These are phyloP conservation scores for Catharus ustulatus DNA, from an alignment of 2,797 vertebrate genomes.

Conservation along the genomic window DNA sequence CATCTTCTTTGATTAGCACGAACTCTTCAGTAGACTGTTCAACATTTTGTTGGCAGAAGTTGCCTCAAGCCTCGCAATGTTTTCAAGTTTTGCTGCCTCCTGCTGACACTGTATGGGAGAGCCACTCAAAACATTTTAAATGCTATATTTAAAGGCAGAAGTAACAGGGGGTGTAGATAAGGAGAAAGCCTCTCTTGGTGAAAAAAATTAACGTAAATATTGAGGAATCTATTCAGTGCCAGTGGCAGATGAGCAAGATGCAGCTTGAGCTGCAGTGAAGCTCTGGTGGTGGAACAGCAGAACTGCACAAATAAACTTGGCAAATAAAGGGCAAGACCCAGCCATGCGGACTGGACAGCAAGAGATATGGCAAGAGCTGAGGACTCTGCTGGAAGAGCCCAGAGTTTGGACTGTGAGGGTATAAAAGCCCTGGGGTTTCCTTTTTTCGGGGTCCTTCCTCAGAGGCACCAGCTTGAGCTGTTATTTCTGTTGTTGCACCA, in stretches of 20 bases:
- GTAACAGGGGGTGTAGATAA: neutral
- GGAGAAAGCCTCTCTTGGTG: neutral
- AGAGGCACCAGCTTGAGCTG: accelerated
- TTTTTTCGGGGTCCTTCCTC: accelerated
- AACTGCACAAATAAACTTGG: neutral
- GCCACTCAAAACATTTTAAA: neutral
- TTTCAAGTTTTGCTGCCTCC: neutral
- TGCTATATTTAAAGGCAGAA: neutral
- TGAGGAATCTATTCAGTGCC: neutral
- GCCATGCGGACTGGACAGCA: accelerated
- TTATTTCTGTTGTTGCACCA: neutral
- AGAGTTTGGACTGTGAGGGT: neutral
- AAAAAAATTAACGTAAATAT: neutral
- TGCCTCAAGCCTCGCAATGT: neutral
- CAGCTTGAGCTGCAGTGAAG: neutral
- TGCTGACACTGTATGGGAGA: neutral
- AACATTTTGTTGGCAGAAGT: neutral
- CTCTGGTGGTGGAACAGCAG: neutral
- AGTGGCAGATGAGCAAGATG: neutral
- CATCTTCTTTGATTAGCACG: neutral
- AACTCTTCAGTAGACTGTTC: neutral
- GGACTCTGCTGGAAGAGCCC: neutral
- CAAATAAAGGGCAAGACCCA: neutral
- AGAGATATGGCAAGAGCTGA: neutral
- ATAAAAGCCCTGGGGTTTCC: neutral